A percentile compares a stretch with the other conserved stretches of the same genome.
Conservation (phyloP, 2,888 invertebrate species). For the Microctonus brassicae region DNA sequence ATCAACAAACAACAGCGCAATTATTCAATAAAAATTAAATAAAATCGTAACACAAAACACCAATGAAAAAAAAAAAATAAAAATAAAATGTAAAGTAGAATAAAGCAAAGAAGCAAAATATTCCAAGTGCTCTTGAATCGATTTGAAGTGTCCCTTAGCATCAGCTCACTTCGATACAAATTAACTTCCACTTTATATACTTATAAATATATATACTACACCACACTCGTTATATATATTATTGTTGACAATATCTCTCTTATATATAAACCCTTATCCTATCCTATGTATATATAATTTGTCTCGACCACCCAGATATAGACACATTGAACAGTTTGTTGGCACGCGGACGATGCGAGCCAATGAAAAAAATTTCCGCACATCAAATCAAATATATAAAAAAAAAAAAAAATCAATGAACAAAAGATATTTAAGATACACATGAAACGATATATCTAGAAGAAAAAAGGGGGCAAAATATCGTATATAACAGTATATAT, state of each 20-base stretch:
- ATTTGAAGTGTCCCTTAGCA: constrained; percentile 58
- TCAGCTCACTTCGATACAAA: constrained; percentile 62
- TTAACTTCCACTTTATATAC: constrained; percentile 61
- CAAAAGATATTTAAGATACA: background rate
- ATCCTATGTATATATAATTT: background rate
- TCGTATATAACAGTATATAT: background rate
- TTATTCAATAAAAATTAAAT: too few relatives aligned
- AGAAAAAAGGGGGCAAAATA: background rate
- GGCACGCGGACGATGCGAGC: constrained; percentile 24
- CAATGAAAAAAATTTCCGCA: background rate
- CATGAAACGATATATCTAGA: background rate
- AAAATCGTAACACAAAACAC: background rate
- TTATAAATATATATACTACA: constrained; percentile 53
- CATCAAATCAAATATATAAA: background rate
- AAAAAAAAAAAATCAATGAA: background rate
- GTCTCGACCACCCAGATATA: constrained; percentile 19
- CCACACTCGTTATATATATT: background rate
- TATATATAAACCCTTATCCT: background rate
- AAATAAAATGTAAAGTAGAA: background rate
- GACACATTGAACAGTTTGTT: background rate
- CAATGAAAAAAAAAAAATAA: too few relatives aligned
- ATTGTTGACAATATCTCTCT: background rate
- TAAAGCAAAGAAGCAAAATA: background rate
- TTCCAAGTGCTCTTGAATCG: constrained; percentile 62
- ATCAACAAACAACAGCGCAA: too few relatives aligned